Evolutionary conservation across 2,797 vertebrate genomes (phyloP), one percentile per base, ranked within the genome.

Genomic region (Amblyraja radiata): DNA sequence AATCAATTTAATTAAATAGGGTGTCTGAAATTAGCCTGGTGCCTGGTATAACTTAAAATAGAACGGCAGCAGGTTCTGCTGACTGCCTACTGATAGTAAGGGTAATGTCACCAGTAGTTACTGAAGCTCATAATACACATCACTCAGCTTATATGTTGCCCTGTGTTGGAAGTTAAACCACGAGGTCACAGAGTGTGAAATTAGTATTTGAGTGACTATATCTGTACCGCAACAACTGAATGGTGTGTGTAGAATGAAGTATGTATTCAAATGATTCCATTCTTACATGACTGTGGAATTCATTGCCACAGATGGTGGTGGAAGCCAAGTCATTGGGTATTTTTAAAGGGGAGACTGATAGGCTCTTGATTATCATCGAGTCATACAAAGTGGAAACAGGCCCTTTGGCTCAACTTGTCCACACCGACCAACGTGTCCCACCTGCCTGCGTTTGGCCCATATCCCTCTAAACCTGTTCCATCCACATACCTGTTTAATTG

Each of bases 1-100:
- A 88, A 88, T 88, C 84, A 88, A 88, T 88, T 88, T 88, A 36
- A 88, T 88, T 68, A 88, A 88, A 68, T 88, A 16, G 28, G 84
- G 84, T 63, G 61, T 65, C 84, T 36, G 84, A 68, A 88, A 65
- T 65, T 88, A 88, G 36, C 84, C 63, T 88, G n/a, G 28, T 88
- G 32, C 63, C 9, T 88, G 61, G 61, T 68, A 68, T 88, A 88
- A 68, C 16, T 88, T 68, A 88, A 88, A 36, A 36, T 88, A 32
- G 61, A 88, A 68, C 63, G 21, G 63, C 84, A 21, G 28, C 28
- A 86, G 58, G 83, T 86, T 68, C 84, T 16, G n/a, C 14, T 88
- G 84, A 65, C 28, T 88, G 84, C 84, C 61, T 88, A n/a, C 63
- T 88, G 58, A 88, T 32, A 68, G 14, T 21, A 36, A 88, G 63